phyloP scores from a whole-genome alignment of 2,797 vertebrate genomes.

The Morelia viridis region DNA sequence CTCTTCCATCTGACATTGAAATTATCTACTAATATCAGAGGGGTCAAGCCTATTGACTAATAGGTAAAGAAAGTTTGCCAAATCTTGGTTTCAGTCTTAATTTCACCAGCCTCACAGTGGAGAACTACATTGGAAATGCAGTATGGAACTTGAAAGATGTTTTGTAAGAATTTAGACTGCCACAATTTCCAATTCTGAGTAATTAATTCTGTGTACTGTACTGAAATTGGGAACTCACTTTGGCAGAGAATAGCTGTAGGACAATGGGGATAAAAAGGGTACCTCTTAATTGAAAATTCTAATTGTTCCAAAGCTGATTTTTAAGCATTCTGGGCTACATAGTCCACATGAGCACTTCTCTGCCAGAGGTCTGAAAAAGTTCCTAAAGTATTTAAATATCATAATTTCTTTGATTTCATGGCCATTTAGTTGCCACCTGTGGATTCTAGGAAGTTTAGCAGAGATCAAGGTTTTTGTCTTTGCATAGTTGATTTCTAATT shows the following conservation, averaged over 20 bases:
- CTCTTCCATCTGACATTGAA: too few species aligned
- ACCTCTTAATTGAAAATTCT: neutral
- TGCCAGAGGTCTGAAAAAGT: neutral
- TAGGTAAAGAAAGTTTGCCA: neutral
- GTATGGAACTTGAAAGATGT: neutral
- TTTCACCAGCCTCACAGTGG: neutral
- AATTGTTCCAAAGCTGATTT: neutral
- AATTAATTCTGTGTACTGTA: neutral
- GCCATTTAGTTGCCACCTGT: neutral
- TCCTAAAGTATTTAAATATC: neutral
- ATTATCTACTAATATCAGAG: neutral
- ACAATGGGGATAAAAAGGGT: neutral
- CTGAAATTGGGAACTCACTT: neutral
- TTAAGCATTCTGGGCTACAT: neutral
- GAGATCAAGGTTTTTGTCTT: neutral
- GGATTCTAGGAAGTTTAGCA: neutral
- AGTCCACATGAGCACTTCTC: neutral
- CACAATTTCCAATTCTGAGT: neutral
- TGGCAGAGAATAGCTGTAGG: neutral
- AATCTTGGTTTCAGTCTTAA: neutral
- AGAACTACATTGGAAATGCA: neutral
- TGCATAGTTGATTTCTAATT: neutral
- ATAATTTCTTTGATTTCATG: neutral
- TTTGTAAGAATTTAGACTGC: neutral
- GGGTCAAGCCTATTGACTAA: neutral